Conservation (phyloP, 2,113 vertebrate genomes). For the Toxostoma redivivum region DNA sequence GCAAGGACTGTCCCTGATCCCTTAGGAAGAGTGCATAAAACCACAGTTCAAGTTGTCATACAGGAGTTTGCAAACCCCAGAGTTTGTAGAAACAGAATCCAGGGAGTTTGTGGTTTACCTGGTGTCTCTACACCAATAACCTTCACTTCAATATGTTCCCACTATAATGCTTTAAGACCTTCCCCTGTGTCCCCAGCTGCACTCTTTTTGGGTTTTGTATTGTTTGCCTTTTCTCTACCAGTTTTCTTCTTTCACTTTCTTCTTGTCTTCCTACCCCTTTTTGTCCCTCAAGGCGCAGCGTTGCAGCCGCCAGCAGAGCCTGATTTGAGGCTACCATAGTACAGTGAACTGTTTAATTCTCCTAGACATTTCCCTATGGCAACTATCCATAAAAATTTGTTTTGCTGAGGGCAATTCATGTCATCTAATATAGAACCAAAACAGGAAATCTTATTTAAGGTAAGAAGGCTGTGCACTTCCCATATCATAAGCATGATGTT, state of each 20-base stretch:
- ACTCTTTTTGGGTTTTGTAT: not conserved
- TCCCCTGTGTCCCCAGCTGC: not conserved
- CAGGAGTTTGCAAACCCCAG: not conserved
- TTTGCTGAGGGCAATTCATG: constrained; percentile 23
- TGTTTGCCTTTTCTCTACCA: not conserved
- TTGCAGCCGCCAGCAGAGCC: not conserved
- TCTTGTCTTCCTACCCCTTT: not conserved
- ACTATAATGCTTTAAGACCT: not conserved
- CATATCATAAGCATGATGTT: not conserved
- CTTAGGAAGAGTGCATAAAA: not conserved
- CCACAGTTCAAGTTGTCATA: not conserved
- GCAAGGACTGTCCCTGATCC: not conserved
- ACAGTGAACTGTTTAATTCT: constrained; percentile 20
- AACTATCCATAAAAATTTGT: constrained; percentile 18
- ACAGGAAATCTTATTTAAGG: constrained; percentile 6
- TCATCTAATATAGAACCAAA: not conserved
- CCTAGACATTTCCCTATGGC: constrained; percentile 29
- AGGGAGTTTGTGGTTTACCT: not conserved
- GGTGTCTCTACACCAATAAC: not conserved
- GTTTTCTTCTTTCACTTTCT: not conserved
- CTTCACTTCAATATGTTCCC: not conserved
- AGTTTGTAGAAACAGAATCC: not conserved
- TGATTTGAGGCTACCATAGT: not conserved
- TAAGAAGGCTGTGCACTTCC: not conserved
- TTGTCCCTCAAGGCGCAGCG: not conserved